phyloP scores from a whole-genome alignment of 2,888 invertebrate species.

The Cepaea hortensis region DNA sequence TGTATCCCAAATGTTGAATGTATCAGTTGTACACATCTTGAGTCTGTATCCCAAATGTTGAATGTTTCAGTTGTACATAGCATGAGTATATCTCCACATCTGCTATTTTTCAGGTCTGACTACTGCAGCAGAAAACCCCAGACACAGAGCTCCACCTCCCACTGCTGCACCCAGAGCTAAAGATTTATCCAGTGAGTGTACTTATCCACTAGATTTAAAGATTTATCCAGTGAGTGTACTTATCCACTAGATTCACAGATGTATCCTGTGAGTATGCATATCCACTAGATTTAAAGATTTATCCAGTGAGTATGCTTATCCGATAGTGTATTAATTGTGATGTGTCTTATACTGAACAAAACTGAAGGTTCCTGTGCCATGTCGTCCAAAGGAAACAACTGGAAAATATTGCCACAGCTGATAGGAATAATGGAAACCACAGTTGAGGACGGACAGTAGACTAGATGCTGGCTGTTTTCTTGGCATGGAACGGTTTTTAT shows the following conservation, averaged over 20 bases:
- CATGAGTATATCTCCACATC: too few relatives aligned
- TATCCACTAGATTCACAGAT: constrained; percentile 58
- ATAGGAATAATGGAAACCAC: neutral
- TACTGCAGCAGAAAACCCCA: constrained; percentile 27
- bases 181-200: constrained; percentile 66
- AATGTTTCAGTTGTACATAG: too few relatives aligned
- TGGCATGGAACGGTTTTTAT: too few relatives aligned
- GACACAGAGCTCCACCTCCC: neutral
- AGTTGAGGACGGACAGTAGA: neutral
- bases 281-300: constrained; percentile 60
- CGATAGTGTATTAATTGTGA: neutral
- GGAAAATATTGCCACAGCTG: too few relatives aligned
- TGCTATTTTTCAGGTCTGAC: constrained; percentile 23
- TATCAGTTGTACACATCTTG: too few relatives aligned
- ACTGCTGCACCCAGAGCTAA: constrained; percentile 53
- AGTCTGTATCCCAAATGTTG: too few relatives aligned
- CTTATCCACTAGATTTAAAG: constrained; percentile 55
- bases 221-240: constrained; percentile 64
- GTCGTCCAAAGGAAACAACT: too few relatives aligned
- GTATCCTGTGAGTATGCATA: constrained; percentile 61
- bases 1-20: too few relatives aligned
- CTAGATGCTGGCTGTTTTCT: too few relatives aligned
- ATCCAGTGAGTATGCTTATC: constrained; percentile 58
- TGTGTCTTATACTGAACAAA: too few relatives aligned
- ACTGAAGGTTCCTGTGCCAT: too few relatives aligned